A percentile compares a stretch with the other conserved stretches of the same genome.
These are phyloP conservation scores for Notolepis coatsorum DNA, from an alignment of 2,797 vertebrate species.

Conservation along the genomic window DNA sequence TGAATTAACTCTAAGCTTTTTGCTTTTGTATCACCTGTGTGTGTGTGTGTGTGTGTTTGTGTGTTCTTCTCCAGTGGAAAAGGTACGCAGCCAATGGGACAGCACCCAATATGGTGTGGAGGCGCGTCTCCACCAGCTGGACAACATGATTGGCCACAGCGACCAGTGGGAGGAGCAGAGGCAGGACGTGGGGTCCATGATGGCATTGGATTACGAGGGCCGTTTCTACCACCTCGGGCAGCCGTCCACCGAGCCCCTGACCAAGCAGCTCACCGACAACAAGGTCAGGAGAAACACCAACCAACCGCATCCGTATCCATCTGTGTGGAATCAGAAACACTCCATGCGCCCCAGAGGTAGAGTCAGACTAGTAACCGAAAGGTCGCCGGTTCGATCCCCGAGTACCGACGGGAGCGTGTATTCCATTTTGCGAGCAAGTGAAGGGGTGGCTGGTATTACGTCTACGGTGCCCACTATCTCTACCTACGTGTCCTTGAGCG, in stretches of 20 bases:
- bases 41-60: background rate
- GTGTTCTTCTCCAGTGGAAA: conserved; percentile 84
- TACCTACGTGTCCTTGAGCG: too few relatives aligned
- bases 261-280: conserved; percentile 89
- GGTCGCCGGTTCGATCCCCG: too few relatives aligned
- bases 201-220: conserved; percentile 88
- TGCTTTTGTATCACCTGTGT: background rate
- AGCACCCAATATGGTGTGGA: conserved; percentile 91
- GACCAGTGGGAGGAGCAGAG: conserved; percentile 91
- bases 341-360: too few relatives aligned
- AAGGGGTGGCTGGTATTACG: too few relatives aligned
- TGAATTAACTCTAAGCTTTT: background rate
- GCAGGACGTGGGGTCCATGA: conserved; percentile 85
- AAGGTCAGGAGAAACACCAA: conserved; percentile 80
- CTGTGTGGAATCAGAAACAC: too few relatives aligned
- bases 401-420: too few relatives aligned
- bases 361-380: too few relatives aligned
- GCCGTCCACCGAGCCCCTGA: conserved; percentile 83
- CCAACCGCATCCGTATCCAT: conserved; percentile 17
- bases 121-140: conserved; percentile 89
- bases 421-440: too few relatives aligned
- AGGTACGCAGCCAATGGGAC: conserved; percentile 93
- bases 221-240: conserved; percentile 85
- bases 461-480: too few relatives aligned
- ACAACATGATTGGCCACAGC: conserved; percentile 90